phyloP scores from a whole-genome alignment of 2,888 invertebrate genomes.

The Physocephala rufipes region DNA sequence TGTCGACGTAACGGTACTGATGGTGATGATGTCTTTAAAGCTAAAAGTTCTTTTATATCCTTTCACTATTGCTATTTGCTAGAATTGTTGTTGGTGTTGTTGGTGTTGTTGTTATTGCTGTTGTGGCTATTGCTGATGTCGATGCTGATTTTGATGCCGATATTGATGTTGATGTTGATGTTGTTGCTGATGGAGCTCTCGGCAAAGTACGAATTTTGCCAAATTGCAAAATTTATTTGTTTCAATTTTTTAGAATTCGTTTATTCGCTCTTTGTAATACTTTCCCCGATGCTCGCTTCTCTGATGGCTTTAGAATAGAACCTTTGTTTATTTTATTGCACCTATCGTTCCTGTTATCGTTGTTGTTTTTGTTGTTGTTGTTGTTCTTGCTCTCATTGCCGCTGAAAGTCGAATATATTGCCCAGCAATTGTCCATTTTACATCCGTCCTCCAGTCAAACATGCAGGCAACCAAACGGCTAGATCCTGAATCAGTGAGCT shows the following conservation, averaged over 20 bases:
- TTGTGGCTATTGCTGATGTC: not conserved
- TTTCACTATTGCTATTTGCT: no score
- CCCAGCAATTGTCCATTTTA: constrained; percentile 23
- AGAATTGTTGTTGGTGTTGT: no score
- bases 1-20: no score
- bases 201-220: constrained; percentile 38
- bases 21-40: no score
- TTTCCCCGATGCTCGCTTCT: not conserved
- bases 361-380: constrained; percentile 24
- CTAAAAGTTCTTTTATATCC: no score
- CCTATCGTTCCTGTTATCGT: not conserved
- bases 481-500: not conserved
- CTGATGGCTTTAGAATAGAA: not conserved
- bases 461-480: not conserved
- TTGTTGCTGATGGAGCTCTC: constrained; percentile 36
- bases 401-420: constrained; percentile 29
- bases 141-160: constrained; percentile 5
- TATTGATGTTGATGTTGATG: constrained; percentile 24
- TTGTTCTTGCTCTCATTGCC: constrained; percentile 18
- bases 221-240: constrained; percentile 44
- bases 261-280: constrained; percentile 26
- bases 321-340: constrained; percentile 17
- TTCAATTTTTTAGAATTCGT: constrained; percentile 28
- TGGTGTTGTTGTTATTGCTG: not conserved
- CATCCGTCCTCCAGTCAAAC: constrained; percentile 16